Percentiles rank a stretch among this genome's conserved stretches.
Conservation (phyloP, 1,140 invertebrate genomes). For the Drosophila lacteicornis region DNA sequence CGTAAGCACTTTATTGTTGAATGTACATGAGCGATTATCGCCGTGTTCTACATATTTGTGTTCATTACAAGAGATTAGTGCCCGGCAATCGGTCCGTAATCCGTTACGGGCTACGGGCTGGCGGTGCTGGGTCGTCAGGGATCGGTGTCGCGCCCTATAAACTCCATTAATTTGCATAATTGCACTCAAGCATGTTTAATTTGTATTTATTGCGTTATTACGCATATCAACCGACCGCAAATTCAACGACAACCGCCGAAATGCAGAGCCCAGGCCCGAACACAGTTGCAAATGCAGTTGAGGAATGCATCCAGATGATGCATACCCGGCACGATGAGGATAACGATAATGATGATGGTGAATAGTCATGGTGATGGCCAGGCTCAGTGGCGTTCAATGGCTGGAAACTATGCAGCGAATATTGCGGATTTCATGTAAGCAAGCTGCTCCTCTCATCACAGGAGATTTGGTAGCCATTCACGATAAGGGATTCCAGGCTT, state of each 20-base stretch:
- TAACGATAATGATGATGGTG: conserved; percentile 30
- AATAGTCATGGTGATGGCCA: conserved; percentile 22
- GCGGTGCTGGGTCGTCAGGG: conserved; percentile 6
- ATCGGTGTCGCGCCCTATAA: conserved; percentile 61
- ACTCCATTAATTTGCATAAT: conserved; percentile 80
- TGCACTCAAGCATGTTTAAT: conserved; percentile 83
- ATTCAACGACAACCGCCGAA: conserved; percentile 60
- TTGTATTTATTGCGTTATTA: conserved; percentile 83
- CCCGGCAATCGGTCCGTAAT: conserved; percentile 75
- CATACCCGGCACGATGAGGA: conserved; percentile 30
- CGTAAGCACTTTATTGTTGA: conserved; percentile 72
- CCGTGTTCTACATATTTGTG: conserved; percentile 78
- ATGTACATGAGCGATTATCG: conserved; percentile 80
- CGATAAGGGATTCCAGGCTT: too few relatives aligned
- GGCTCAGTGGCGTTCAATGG: conserved; percentile 14
- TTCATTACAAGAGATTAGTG: conserved; percentile 83
- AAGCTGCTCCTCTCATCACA: not conserved
- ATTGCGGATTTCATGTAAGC: conserved; percentile 20
- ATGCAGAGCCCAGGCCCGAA: not conserved
- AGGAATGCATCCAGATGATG: conserved; percentile 43
- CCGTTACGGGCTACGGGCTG: conserved; percentile 32
- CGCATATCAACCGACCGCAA: conserved; percentile 70
- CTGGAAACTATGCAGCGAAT: conserved; percentile 27
- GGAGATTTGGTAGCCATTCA: not conserved
- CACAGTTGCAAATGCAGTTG: conserved; percentile 33